Evolutionary conservation across 1,140 invertebrate species (phyloP).

Genomic region (Agrilus planipennis): DNA sequence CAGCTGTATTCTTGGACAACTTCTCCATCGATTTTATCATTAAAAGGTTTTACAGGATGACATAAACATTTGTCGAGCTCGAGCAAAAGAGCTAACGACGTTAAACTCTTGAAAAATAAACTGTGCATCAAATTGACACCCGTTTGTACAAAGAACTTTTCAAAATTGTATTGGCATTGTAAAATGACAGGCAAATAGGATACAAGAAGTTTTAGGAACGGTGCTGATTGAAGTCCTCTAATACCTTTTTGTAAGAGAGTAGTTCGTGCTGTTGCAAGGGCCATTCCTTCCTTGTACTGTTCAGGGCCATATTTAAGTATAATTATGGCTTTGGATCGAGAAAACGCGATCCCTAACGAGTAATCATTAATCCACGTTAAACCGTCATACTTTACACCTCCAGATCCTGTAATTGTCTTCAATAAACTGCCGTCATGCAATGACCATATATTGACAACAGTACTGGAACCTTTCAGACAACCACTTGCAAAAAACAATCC

Average conservation of each 20-base stretch:
- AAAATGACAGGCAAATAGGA: slow-evolving; percentile 39
- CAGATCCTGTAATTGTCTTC: slow-evolving; percentile 43
- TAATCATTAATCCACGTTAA: slow-evolving; percentile 40
- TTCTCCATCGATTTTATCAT: slow-evolving; percentile 26
- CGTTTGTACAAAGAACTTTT: slow-evolving; percentile 43
- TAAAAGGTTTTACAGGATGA: slow-evolving; percentile 36
- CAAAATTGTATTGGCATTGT: slow-evolving; percentile 44
- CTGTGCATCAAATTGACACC: slow-evolving; percentile 50
- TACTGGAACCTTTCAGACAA: slow-evolving; percentile 37
- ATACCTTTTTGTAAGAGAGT: slow-evolving; percentile 42
- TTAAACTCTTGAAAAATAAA: slow-evolving; percentile 46
- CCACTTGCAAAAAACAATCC: slow-evolving; percentile 44
- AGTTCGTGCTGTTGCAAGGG: slow-evolving; percentile 39
- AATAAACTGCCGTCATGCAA: slow-evolving; percentile 45
- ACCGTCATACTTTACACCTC: slow-evolving; percentile 36
- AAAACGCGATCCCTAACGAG: slow-evolving; percentile 40
- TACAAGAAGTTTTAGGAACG: slow-evolving; percentile 42
- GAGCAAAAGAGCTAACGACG: slow-evolving; percentile 43
- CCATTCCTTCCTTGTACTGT: slow-evolving; percentile 34
- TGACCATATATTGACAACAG: slow-evolving; percentile 53
- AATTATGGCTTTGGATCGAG: slow-evolving; percentile 41
- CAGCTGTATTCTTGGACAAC: slow-evolving; percentile 45
- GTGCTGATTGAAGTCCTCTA: slow-evolving; percentile 41
- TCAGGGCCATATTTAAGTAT: slow-evolving; percentile 37
- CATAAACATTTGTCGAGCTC: slow-evolving; percentile 44